Base-by-base conservation (phyloP, 2,113 vertebrate genomes). In the Myodes glareolus region DNA sequence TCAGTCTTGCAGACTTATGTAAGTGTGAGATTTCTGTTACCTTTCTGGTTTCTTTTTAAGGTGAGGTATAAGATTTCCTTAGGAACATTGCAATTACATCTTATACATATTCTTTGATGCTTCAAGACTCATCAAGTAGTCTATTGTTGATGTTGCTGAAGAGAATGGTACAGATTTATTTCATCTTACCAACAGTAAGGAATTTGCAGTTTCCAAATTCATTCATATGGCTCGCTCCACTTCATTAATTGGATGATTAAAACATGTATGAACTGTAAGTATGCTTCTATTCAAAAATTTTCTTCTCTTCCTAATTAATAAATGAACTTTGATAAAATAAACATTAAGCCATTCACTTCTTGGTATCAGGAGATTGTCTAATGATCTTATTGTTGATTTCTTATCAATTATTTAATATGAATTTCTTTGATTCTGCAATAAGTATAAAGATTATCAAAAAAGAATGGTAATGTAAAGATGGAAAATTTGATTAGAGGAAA, bases 31-130 rank as follows among this genome's bases (percentile, higher is more conserved):
- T 27, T 90, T 92, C 63, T n/a, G 16, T 50, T 11, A 0, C 42
- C 63, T 90, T 92, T 88, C 73, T 33, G 12, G 13, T 88, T 88
- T 92, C 31, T 92, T 88, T 94, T 77, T 39, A 45, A 89, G 52
- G 86, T 47, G 31, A 68, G 2, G 67, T 68, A 2, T 77, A 88
- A 39, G 42, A 78, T 84, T 87, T 78, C 23, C 84, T 87, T 75
- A 52, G 80, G 10, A 97, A 42, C 21, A 90, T 45, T 90, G 16
- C 50, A 89, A 21, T 96, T 65, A 89, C n/a, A 96, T 58, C 67
- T 85, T 58, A 75, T 94, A 73, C 92, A 90, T 84, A 87, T 9
- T 39, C 67, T 92, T 95, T 82, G 14, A 94, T 86, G 92, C 39
- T 70, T 23, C 19, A 77, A 91, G 91, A 72, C 16, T 78, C 25